Percentiles rank a stretch among this genome's conserved stretches.
phyloP scores from a whole-genome alignment of 2,113 vertebrate species.

The Columba janthina region DNA sequence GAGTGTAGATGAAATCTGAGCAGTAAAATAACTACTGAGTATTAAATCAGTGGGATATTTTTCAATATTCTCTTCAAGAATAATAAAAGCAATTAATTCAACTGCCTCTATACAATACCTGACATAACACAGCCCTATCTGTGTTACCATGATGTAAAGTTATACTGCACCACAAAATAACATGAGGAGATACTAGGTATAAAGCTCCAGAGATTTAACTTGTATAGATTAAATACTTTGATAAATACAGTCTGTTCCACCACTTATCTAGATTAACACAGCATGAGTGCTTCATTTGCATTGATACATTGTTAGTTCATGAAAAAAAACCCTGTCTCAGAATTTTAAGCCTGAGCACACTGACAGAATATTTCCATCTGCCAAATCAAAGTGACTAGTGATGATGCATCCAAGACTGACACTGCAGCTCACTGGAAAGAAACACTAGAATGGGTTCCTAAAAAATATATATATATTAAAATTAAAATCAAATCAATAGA shows the following conservation, averaged over 20 bases:
- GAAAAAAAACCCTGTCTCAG: not conserved
- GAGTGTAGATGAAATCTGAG: not conserved
- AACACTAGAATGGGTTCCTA: fast-evolving
- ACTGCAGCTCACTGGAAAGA: not conserved
- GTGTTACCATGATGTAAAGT: not conserved
- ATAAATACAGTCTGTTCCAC: not conserved
- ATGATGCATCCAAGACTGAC: not conserved
- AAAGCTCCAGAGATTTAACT: not conserved
- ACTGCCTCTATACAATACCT: not conserved
- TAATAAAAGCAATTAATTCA: not conserved
- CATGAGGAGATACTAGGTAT: not conserved
- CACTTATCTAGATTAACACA: not conserved
- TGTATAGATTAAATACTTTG: not conserved
- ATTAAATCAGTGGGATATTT: not conserved
- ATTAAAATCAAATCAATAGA: not conserved
- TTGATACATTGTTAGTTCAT: not conserved
- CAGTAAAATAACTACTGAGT: not conserved
- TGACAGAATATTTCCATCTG: not conserved
- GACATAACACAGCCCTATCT: not conserved
- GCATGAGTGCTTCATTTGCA: not conserved
- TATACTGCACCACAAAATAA: not conserved
- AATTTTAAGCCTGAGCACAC: not conserved
- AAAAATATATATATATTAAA: not conserved
- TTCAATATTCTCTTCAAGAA: not conserved
- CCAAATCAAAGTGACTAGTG: not conserved